phyloP scores from a whole-genome alignment of 35 echinoderm and acorn worm species.

The Ophiothrix spiculata region DNA sequence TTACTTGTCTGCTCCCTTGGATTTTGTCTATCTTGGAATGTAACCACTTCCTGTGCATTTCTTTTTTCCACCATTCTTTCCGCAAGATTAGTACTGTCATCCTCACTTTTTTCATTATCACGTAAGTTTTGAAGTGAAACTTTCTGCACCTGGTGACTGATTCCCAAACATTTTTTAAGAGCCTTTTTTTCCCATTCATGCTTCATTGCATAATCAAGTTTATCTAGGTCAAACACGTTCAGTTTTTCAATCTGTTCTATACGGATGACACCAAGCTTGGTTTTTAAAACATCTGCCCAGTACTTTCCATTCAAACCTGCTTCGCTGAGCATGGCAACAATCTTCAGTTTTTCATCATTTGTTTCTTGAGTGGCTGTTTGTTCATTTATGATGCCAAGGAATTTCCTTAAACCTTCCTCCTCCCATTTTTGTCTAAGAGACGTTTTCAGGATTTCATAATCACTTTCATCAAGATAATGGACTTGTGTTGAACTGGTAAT shows the following conservation, averaged over 20 bases:
- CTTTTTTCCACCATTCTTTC: no score
- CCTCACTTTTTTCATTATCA: no score
- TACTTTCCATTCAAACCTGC: constrained; percentile 14
- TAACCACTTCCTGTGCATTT: no score
- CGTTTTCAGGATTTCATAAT: neutral
- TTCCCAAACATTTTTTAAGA: neutral
- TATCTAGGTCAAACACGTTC: neutral
- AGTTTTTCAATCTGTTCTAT: neutral
- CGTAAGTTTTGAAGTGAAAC: neutral
- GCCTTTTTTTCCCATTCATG: constrained; percentile 30
- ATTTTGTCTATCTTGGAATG: no score
- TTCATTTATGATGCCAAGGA: neutral
- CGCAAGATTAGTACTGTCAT: no score
- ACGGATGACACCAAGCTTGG: constrained; percentile 4
- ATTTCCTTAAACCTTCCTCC: neutral
- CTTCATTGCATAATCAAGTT: neutral
- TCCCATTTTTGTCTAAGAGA: constrained; percentile 13
- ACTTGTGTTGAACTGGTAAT: constrained; percentile 24
- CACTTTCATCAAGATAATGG: constrained; percentile 12
- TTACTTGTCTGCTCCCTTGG: no score
- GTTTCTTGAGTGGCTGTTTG: neutral
- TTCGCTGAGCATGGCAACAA: constrained; percentile 10
- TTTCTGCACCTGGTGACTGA: neutral
- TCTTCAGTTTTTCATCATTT: neutral
- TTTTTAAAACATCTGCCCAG: constrained; percentile 23